These are phyloP conservation scores for Pyrrhopygopsis socrates DNA, from an alignment of 2,888 invertebrate genomes.

Conservation along the genomic window DNA sequence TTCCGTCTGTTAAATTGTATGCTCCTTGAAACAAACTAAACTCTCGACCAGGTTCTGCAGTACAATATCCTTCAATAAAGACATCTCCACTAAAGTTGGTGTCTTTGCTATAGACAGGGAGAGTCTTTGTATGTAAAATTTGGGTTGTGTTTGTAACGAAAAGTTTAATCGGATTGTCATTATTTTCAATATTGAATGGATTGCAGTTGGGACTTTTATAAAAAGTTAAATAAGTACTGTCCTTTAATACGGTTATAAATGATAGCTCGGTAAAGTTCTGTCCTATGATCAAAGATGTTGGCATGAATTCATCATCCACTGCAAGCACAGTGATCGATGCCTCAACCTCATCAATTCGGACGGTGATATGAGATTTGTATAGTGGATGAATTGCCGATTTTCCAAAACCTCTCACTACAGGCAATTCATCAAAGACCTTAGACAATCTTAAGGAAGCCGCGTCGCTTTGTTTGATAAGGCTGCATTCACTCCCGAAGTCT, in stretches of 20 bases:
- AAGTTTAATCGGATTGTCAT: constrained; percentile 20
- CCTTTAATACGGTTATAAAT: constrained; percentile 21
- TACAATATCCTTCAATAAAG: constrained; percentile 59
- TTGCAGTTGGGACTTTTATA: constrained; percentile 60
- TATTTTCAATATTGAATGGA: constrained; percentile 16
- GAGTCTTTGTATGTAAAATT: constrained; percentile 15
- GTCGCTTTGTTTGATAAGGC: constrained; percentile 12
- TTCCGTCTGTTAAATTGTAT: constrained; percentile 47
- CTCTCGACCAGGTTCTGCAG: constrained; percentile 54
- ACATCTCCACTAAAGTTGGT: constrained; percentile 66
- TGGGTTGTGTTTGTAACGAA: constrained; percentile 17
- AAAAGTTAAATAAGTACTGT: constrained; percentile 48
- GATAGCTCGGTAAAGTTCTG: constrained; percentile 24
- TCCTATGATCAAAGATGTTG: constrained; percentile 14
- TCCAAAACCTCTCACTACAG: constrained; percentile 69
- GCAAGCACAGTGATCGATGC: neutral
- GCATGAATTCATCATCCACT: constrained; percentile 23
- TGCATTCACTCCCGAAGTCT: constrained; percentile 51
- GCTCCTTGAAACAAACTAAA: constrained; percentile 62
- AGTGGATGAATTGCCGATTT: constrained; percentile 56
- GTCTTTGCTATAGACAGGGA: constrained; percentile 22
- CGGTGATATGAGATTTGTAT: constrained; percentile 38
- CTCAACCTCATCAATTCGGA: constrained; percentile 38
- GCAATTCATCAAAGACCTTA: constrained; percentile 42
- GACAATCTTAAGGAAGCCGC: constrained; percentile 31